A percentile compares a stretch with the other conserved stretches of the same genome.
These are phyloP conservation scores for Stegastes partitus DNA, from an alignment of 2,113 vertebrate genomes.

Conservation along the genomic window DNA sequence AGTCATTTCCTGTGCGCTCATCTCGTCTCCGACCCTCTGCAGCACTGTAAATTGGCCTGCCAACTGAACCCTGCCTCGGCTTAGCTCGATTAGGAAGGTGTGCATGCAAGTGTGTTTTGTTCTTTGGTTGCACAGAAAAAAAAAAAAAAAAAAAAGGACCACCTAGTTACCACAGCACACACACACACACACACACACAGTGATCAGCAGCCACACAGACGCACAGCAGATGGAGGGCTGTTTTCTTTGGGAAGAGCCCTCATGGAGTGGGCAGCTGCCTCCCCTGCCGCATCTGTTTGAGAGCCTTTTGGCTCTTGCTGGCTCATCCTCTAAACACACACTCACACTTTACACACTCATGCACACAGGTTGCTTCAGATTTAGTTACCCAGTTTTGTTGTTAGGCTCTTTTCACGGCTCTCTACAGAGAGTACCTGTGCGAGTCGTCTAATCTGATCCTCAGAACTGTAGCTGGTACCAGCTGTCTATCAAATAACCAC, in stretches of 20 bases:
- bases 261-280: constrained; percentile 54
- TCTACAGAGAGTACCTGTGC: constrained; percentile 3
- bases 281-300: constrained; percentile 70
- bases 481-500: constrained; percentile 33
- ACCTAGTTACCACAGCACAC: constrained; percentile 21
- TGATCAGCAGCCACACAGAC: constrained; percentile 3
- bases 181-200: constrained; percentile 1
- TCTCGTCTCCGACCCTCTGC: constrained; percentile 58
- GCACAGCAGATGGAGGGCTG: constrained; percentile 50
- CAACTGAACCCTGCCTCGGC: constrained; percentile 59
- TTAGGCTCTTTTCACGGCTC: background rate
- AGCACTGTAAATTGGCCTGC: constrained; percentile 63
- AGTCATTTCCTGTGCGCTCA: constrained; percentile 76
- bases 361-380: constrained; percentile 31
- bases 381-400: constrained; percentile 25
- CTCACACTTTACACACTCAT: background rate
- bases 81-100: constrained; percentile 43
- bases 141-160: background rate
- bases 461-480: background rate
- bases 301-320: constrained; percentile 70
- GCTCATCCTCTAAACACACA: constrained; percentile 46
- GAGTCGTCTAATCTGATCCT: background rate
- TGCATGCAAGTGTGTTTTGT: constrained; percentile 20
- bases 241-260: constrained; percentile 35
- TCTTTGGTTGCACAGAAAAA: constrained; percentile 48